Base-by-base conservation (phyloP, 2,888 invertebrate genomes). In the Nebria brevicollis region DNA sequence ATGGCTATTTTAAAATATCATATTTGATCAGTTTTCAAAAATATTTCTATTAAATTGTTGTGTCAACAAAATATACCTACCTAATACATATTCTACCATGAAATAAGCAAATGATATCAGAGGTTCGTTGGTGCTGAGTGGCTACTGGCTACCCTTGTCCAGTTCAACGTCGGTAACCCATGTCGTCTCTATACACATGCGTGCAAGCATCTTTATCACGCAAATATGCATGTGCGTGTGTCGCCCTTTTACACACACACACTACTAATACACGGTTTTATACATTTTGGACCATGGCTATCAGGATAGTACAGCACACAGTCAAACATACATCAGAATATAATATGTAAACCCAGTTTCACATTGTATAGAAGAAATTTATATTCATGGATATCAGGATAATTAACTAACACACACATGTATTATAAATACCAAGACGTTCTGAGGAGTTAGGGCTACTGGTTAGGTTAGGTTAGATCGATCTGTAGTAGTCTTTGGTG, bases 191-290 rank as follows among this genome's bases (percentile, higher is more conserved):
- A 54, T 54, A 54, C 54, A 25, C 34, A 25, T 70, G 25, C 70
- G 70, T 70, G 70, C 70, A 34, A 25, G 26, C 70, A 34, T 70
- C 70, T 70, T 70, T 70, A 70, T 70, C 70, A 70, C 70, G 70
- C 34, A 34, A 70, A 70, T 70, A 70, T 70, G 20, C 70, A 25
- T 26, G 25, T 70, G 70, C 34, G 70, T 34, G 70, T 70, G 26
- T 13, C 20, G 11, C 25, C 3, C 13, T 26, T 20, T 4, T 25
- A 11, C 25, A 34, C 70, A 70, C 34, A 70, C 10, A 70, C 8
- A 54, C 8, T 11, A 54, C 8, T 54, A 54, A 1, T 8, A 54
- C 54, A 54, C 8, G 54, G 4, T 13, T 8, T 54, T 7, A 54
- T 54, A 11, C 54, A 54, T 54, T 6, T 54, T 6, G 54, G 7